These are phyloP conservation scores for Euproctis similis DNA, from an alignment of 2,888 invertebrate genomes.

Conservation along the genomic window DNA sequence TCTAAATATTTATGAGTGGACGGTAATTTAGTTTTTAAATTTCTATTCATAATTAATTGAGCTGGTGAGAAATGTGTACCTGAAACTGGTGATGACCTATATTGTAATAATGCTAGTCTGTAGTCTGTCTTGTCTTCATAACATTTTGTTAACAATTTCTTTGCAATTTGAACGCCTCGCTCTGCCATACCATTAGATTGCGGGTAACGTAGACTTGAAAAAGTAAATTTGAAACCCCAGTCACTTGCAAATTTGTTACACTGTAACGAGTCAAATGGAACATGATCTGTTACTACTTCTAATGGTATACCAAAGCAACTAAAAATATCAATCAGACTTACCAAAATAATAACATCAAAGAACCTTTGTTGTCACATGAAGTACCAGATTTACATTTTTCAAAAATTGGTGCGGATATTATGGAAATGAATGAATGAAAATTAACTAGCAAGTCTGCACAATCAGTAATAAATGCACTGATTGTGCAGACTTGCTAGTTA, in stretches of 20 bases:
- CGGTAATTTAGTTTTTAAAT: slow-evolving; percentile 1
- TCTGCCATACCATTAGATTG: slow-evolving; percentile 8
- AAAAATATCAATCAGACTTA: slow-evolving; percentile 11
- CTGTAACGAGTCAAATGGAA: slow-evolving; percentile 3
- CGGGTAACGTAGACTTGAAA: slow-evolving; percentile 2
- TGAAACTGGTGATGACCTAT: slow-evolving; percentile 1
- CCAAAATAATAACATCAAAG: slow-evolving; percentile 10
- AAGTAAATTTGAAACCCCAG: slow-evolving; percentile 4
- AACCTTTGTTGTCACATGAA: slow-evolving; percentile 11
- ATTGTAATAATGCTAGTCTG: slow-evolving; percentile 1
- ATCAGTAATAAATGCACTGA: slow-evolving; percentile 7
- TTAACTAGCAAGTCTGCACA: slow-evolving; percentile 8
- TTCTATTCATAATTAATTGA: slow-evolving; percentile 3
- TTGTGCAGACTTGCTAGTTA: slow-evolving; percentile 7
- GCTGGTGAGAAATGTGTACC: background rate
- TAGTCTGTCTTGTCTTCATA: slow-evolving; percentile 1
- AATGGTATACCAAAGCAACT: slow-evolving; percentile 3
- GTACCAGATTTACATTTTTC: slow-evolving; percentile 12
- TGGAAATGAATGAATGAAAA: slow-evolving; percentile 10
- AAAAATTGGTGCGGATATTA: slow-evolving; percentile 14
- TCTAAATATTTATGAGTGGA: background rate
- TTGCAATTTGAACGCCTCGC: slow-evolving; percentile 4
- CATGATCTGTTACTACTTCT: slow-evolving; percentile 4
- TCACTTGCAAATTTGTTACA: slow-evolving; percentile 4
- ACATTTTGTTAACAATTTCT: slow-evolving; percentile 5